A percentile compares a stretch with the other conserved stretches of the same genome.
These are phyloP conservation scores for Idaea dimidiata DNA, from an alignment of 2,888 invertebrate genomes.

Conservation along the genomic window DNA sequence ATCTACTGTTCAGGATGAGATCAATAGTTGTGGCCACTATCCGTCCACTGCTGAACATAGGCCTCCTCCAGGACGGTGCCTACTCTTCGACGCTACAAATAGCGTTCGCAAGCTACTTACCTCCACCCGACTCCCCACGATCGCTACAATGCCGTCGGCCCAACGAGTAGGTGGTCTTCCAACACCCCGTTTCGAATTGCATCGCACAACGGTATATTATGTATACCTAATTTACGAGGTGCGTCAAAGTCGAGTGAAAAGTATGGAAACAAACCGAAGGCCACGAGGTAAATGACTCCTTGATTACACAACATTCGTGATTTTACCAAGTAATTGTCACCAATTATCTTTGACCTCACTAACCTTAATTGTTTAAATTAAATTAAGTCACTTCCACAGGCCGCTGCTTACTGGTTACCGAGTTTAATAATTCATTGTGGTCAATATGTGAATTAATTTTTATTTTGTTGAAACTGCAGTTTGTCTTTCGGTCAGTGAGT, in stretches of 20 bases:
- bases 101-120: no score
- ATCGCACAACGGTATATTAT: no score
- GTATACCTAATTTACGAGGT: no score
- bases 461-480: neutral
- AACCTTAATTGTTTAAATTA: slow-evolving; percentile 30
- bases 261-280: slow-evolving; percentile 44
- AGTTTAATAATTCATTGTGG: neutral
- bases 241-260: slow-evolving; percentile 35
- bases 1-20: no score
- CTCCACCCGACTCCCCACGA: no score
- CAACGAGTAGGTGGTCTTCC: no score
- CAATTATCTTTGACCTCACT: slow-evolving; percentile 47
- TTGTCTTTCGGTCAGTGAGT: neutral
- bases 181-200: no score
- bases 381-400: slow-evolving; percentile 4
- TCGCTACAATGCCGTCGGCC: no score
- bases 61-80: no score
- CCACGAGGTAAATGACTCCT: slow-evolving; percentile 72
- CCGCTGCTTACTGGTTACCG: slow-evolving; percentile 8
- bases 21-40: no score
- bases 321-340: slow-evolving; percentile 37
- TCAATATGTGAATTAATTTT: neutral
- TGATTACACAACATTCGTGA: slow-evolving; percentile 57
- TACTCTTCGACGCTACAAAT: no score
- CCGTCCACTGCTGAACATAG: no score